Conservation (phyloP, 1,140 invertebrate species). For the Macrotrachela quadricornifera region DNA sequence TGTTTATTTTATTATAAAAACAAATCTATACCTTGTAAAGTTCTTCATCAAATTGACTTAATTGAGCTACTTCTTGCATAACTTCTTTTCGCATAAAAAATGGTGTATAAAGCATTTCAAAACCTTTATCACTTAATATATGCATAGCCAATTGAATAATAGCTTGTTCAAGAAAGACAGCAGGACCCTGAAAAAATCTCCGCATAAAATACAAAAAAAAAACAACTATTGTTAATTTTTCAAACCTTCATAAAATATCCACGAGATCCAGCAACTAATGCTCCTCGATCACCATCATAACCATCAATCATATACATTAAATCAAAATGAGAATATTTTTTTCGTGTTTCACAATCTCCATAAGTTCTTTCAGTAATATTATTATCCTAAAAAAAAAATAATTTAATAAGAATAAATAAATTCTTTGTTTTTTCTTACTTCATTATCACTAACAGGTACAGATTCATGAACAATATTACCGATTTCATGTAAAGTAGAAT, state of each 20-base stretch:
- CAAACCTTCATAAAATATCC: slow-evolving; percentile 42
- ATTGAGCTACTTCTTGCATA: slow-evolving; percentile 71
- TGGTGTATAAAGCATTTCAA: slow-evolving; percentile 75
- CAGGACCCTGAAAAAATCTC: slow-evolving; percentile 25
- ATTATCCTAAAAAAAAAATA: too few relatives aligned
- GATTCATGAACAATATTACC: slow-evolving; percentile 79
- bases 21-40: slow-evolving; percentile 90
- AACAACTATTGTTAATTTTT: too few relatives aligned
- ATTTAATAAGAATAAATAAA: too few relatives aligned
- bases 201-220: too few relatives aligned
- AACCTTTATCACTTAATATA: slow-evolving; percentile 55
- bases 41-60: slow-evolving; percentile 98
- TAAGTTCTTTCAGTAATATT: slow-evolving; percentile 62
- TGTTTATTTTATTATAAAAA: too few relatives aligned
- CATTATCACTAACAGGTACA: slow-evolving; percentile 76
- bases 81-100: slow-evolving; percentile 94
- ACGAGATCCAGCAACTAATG: slow-evolving; percentile 68
- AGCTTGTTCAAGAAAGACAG: slow-evolving; percentile 80
- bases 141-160: slow-evolving; percentile 64
- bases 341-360: slow-evolving; percentile 57
- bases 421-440: too few relatives aligned
- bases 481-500: slow-evolving; percentile 60
- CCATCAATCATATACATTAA: slow-evolving; percentile 75
- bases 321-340: slow-evolving; percentile 62
- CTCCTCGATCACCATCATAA: slow-evolving; percentile 74